A percentile compares a stretch with the other conserved stretches of the same genome.
Evolutionary conservation across 64 coral and sea anemone genomes (phyloP).

Genomic region (Cladopsammia gracilis): DNA sequence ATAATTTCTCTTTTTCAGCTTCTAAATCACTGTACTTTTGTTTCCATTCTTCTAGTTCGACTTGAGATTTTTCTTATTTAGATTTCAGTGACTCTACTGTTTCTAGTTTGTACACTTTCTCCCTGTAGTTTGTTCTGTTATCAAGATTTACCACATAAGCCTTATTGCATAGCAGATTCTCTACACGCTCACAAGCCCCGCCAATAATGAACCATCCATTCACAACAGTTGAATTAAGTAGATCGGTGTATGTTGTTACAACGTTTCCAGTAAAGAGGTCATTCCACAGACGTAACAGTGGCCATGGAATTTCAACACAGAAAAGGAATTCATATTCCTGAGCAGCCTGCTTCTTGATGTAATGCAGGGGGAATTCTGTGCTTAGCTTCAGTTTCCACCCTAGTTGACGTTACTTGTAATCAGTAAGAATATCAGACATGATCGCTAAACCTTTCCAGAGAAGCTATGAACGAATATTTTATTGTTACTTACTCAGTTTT

Average conservation of each 20-base stretch:
- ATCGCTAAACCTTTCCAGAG: too few species aligned
- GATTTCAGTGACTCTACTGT: constrained; percentile 38
- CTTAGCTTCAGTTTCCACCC: constrained; percentile 24
- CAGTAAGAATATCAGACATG: too few species aligned
- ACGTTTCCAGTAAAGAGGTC: constrained; percentile 9
- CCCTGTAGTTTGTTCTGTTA: constrained; percentile 18
- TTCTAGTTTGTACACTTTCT: constrained; percentile 56
- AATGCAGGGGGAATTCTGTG: constrained; percentile 57
- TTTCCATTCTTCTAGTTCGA: constrained; percentile 63
- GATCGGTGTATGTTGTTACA: constrained; percentile 30
- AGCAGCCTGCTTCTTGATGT: constrained; percentile 43
- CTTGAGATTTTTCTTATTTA: constrained; percentile 18
- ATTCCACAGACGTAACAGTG: constrained; percentile 38
- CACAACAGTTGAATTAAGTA: constrained; percentile 43
- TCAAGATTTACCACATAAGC: not conserved
- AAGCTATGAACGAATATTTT: too few species aligned
- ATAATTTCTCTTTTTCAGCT: constrained; percentile 48
- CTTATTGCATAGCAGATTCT: constrained; percentile 49
- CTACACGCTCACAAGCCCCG: constrained; percentile 4
- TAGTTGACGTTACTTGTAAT: constrained; percentile 28
- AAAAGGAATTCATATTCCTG: constrained; percentile 61
- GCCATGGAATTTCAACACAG: constrained; percentile 59
- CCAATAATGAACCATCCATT: constrained; percentile 53
- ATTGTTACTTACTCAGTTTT: too few species aligned
- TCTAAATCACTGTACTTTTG: constrained; percentile 59